Conservation (phyloP, 1,140 invertebrate genomes). For the Pseudomyrmex flavicornis region DNA sequence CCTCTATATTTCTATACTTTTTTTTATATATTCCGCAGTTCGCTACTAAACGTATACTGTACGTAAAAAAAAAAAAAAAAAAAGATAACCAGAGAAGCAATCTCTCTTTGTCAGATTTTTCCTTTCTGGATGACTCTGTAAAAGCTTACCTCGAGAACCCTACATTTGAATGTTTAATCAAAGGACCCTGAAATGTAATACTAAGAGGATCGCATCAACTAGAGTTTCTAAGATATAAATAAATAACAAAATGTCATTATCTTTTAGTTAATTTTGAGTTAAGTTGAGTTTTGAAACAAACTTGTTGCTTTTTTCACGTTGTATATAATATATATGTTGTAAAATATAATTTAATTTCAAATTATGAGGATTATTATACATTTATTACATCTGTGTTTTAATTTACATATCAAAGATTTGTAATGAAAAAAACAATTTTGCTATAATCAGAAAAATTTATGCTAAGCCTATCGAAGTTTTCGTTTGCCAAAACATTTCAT, state of each 20-base stretch:
- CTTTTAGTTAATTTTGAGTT: neutral
- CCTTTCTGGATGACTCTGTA: neutral
- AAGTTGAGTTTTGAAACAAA: neutral
- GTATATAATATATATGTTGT: neutral
- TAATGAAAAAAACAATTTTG: neutral
- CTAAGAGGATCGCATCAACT: neutral
- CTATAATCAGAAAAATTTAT: no score
- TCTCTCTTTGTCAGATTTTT: neutral
- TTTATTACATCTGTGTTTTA: neutral
- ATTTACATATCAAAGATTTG: neutral
- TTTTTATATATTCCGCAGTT: neutral
- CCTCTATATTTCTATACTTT: neutral
- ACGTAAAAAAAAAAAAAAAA: neutral
- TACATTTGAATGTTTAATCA: no score
- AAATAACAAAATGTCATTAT: neutral
- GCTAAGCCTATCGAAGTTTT: no score
- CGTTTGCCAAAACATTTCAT: no score
- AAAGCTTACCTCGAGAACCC: no score
- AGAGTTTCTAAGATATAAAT: neutral
- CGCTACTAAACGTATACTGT: neutral
- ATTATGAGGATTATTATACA: neutral
- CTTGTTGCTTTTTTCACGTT: neutral
- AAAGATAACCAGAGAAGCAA: neutral
- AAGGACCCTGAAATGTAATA: neutral
- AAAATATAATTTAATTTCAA: neutral